phyloP scores from a whole-genome alignment of 1,140 invertebrate genomes.

The Dysdera silvatica region DNA sequence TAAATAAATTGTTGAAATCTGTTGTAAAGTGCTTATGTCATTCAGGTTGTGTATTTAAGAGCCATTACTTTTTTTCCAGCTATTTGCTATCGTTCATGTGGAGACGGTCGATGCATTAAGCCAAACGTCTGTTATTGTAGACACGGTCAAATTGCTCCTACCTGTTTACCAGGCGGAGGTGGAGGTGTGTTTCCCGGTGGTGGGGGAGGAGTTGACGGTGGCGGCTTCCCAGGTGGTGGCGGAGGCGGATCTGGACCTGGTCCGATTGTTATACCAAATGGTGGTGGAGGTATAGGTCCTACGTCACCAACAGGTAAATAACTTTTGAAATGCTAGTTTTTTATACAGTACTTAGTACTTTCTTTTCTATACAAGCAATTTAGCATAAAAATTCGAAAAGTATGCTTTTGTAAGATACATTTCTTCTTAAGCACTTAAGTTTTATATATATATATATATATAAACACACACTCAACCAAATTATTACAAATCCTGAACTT shows the following conservation, averaged over 20 bases:
- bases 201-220: not conserved
- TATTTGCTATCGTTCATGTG: conserved; percentile 64
- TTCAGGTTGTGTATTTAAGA: not conserved
- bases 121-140: conserved; percentile 75
- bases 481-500: too few relatives aligned
- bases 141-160: conserved; percentile 42
- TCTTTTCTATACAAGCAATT: too few relatives aligned
- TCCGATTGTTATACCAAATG: not conserved
- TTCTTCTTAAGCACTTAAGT: too few relatives aligned
- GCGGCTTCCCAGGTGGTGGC: not conserved
- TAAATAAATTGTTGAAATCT: not conserved
- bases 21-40: conserved; percentile 5
- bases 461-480: too few relatives aligned
- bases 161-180: conserved; percentile 32
- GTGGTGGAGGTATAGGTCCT: not conserved
- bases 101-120: conserved; percentile 62
- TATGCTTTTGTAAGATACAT: too few relatives aligned
- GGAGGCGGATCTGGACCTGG: not conserved
- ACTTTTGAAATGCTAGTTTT: not conserved
- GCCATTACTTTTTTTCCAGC: conserved; percentile 50
- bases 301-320: not conserved
- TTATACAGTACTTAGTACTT: too few relatives aligned
- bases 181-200: not conserved
- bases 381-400: too few relatives aligned
- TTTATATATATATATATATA: too few relatives aligned